A percentile compares a stretch with the other conserved stretches of the same genome.
Conservation (phyloP, 2,113 vertebrate genomes). For the Ramphastos sulfuratus region DNA sequence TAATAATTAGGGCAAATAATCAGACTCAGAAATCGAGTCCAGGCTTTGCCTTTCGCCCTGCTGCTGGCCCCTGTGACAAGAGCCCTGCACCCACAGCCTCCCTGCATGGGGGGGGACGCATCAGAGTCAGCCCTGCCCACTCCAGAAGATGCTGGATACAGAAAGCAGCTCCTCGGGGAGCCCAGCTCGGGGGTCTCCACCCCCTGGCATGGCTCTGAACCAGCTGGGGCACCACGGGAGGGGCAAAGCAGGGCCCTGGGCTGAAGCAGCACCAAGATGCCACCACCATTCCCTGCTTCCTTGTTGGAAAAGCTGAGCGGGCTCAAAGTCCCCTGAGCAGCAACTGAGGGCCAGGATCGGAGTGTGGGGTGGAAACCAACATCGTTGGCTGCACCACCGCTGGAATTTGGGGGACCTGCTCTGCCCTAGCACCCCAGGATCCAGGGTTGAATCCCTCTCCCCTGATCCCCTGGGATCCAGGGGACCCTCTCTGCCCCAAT, state of each 20-base stretch:
- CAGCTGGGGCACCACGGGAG: accelerated
- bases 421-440: no score
- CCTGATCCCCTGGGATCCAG: no score
- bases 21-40: background rate
- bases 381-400: no score
- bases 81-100: background rate
- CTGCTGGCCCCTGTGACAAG: background rate
- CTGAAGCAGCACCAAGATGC: background rate
- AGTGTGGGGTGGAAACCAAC: background rate
- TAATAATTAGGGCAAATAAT: background rate
- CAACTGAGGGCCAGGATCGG: background rate
- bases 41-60: background rate
- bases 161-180: background rate
- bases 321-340: background rate
- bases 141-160: background rate
- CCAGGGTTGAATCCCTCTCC: no score
- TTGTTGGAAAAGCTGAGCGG: background rate
- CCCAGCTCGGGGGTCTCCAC: accelerated
- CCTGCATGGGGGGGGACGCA: background rate
- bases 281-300: background rate
- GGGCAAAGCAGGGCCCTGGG: background rate
- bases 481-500: no score
- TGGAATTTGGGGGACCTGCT: no score
- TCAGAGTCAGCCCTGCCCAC: accelerated
- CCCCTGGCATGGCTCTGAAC: accelerated